phyloP scores from a whole-genome alignment of 2,797 vertebrate genomes.

The Iguana delicatissima region DNA sequence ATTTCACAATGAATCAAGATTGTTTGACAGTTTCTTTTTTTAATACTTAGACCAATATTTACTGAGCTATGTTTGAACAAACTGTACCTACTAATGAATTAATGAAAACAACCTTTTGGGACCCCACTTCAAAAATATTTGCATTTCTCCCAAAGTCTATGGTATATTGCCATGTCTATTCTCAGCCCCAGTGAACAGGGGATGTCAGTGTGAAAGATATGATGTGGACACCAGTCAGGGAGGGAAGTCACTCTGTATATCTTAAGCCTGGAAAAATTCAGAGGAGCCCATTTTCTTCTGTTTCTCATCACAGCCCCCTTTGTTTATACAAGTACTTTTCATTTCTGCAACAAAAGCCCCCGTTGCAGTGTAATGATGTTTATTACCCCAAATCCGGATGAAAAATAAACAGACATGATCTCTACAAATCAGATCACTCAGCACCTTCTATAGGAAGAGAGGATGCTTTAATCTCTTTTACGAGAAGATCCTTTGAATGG shows the following conservation, averaged over 20 bases:
- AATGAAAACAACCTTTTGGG: background rate
- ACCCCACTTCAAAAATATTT: background rate
- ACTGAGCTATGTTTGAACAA: background rate
- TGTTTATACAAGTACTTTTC: slow-evolving; percentile 52
- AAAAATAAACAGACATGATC: slow-evolving; percentile 66
- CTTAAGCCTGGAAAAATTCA: slow-evolving; percentile 22
- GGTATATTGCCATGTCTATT: background rate
- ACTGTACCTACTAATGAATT: background rate
- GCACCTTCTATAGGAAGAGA: slow-evolving; percentile 57
- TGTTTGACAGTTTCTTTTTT: background rate
- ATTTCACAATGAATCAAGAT: background rate
- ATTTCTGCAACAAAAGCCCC: slow-evolving; percentile 56
- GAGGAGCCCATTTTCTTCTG: slow-evolving; percentile 39
- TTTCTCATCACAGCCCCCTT: slow-evolving; percentile 10
- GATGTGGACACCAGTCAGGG: background rate
- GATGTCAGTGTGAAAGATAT: background rate
- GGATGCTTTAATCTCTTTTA: slow-evolving; percentile 67
- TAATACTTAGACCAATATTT: background rate
- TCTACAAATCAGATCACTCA: slow-evolving; percentile 69
- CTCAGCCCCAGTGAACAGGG: background rate
- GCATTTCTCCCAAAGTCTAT: background rate
- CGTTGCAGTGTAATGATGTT: slow-evolving; percentile 59
- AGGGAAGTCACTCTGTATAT: slow-evolving; percentile 16
- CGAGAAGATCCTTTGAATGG: slow-evolving; percentile 59
- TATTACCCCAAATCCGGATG: slow-evolving; percentile 44